phyloP scores from a whole-genome alignment of 2,797 vertebrate genomes.

The Cryptoprocta ferox region DNA sequence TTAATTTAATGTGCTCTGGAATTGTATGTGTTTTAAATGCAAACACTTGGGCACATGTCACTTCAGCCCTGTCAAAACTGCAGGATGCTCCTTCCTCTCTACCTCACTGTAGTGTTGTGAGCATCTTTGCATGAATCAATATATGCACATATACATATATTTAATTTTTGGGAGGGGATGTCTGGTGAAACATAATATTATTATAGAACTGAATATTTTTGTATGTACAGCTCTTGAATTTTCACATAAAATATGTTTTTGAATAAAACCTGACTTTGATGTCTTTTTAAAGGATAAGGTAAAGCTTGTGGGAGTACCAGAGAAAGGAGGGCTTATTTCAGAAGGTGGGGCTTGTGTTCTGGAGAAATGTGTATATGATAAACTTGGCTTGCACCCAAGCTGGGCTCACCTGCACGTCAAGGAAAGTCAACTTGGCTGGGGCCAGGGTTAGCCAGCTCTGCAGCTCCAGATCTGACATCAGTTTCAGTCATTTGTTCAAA shows the following conservation, averaged over 20 bases:
- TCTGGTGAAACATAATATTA: not conserved
- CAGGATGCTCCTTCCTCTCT: fast-evolving
- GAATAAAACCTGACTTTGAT: not conserved
- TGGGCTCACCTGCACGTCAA: not conserved
- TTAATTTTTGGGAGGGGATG: not conserved
- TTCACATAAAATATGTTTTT: constrained; percentile 57
- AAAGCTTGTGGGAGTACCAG: not conserved
- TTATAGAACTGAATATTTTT: not conserved
- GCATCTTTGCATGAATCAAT: not conserved
- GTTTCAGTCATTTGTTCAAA: not conserved
- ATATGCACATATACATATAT: not conserved
- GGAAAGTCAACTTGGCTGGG: not conserved
- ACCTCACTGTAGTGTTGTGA: not conserved
- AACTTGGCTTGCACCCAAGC: not conserved
- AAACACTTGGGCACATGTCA: not conserved
- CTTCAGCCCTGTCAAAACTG: not conserved
- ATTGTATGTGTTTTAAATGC: not conserved
- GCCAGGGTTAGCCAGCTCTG: not conserved
- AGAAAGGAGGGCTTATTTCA: not conserved
- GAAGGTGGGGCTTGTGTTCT: not conserved
- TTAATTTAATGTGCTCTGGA: not conserved
- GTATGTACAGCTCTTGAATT: not conserved
- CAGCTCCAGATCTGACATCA: not conserved
- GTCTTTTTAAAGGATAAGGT: not conserved
- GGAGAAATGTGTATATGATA: not conserved